These are phyloP conservation scores for Aythya baeri DNA, from an alignment of 2,113 vertebrate species.

Conservation along the genomic window DNA sequence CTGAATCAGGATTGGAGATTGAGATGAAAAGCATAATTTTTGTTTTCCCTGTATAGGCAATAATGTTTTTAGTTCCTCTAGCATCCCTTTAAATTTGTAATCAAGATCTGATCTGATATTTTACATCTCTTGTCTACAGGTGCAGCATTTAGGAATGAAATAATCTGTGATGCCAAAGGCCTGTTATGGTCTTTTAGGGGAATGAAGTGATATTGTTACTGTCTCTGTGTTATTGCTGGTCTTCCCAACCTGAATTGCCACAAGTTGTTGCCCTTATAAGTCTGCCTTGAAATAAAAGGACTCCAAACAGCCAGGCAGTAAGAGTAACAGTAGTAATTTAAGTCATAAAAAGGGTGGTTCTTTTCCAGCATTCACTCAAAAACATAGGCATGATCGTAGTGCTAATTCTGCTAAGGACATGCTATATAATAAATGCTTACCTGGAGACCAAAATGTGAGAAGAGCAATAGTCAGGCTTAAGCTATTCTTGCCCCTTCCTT, in stretches of 20 bases:
- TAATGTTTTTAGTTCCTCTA: background rate
- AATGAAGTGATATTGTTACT: background rate
- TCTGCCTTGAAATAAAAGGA: background rate
- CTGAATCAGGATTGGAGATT: background rate
- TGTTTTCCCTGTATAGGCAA: background rate
- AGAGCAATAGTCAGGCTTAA: background rate
- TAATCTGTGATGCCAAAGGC: background rate
- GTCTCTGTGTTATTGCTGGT: background rate
- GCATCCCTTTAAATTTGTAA: background rate
- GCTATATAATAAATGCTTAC: background rate
- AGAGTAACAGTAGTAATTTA: background rate
- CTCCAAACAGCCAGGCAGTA: background rate
- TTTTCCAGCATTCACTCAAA: background rate
- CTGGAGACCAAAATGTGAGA: background rate
- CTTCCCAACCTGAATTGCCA: background rate
- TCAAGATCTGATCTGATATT: background rate
- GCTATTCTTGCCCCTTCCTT: background rate
- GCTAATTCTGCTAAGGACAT: background rate
- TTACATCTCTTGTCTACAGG: background rate
- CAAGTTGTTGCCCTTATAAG: background rate
- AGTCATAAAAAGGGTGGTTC: background rate
- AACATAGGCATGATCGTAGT: background rate
- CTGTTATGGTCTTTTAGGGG: background rate
- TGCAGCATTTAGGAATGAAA: background rate
- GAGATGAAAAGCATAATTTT: background rate